Evolutionary conservation across 2,797 vertebrate species (phyloP).

Genomic region (Rhynchonycteris naso): DNA sequence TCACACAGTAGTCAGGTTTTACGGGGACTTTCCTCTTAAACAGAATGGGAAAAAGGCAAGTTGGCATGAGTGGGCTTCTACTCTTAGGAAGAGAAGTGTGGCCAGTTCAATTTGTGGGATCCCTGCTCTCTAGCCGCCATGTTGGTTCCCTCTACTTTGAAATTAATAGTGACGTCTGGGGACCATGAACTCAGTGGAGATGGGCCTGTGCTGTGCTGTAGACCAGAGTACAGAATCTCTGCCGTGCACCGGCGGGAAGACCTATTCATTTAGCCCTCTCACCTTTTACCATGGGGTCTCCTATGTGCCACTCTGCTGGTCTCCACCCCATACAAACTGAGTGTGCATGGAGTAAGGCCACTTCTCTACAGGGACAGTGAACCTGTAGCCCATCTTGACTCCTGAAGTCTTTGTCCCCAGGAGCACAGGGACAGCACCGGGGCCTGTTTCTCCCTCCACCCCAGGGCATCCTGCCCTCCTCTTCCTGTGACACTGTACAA

Average conservation of each 20-base stretch:
- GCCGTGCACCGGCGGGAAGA: rapidly evolving
- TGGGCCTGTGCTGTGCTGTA: background rate
- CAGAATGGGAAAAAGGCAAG: background rate
- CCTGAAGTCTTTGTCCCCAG: background rate
- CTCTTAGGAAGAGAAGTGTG: background rate
- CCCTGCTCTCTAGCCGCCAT: background rate
- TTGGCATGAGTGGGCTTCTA: background rate
- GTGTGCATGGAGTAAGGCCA: background rate
- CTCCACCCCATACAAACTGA: background rate
- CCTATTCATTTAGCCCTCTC: no score
- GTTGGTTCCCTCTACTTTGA: background rate
- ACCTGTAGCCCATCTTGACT: background rate
- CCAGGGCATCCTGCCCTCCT: background rate
- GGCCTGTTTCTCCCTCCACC: background rate
- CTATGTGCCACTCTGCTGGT: background rate
- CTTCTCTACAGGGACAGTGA: background rate
- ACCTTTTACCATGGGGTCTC: background rate
- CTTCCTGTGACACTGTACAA: background rate
- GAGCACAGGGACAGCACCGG: background rate
- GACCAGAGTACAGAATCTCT: background rate
- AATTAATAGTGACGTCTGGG: background rate
- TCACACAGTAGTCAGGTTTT: background rate
- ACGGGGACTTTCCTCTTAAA: background rate
- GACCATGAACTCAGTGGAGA: background rate
- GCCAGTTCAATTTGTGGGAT: background rate